These are phyloP conservation scores for Desmodus rotundus DNA, from an alignment of 2,113 vertebrate genomes.

Conservation along the genomic window DNA sequence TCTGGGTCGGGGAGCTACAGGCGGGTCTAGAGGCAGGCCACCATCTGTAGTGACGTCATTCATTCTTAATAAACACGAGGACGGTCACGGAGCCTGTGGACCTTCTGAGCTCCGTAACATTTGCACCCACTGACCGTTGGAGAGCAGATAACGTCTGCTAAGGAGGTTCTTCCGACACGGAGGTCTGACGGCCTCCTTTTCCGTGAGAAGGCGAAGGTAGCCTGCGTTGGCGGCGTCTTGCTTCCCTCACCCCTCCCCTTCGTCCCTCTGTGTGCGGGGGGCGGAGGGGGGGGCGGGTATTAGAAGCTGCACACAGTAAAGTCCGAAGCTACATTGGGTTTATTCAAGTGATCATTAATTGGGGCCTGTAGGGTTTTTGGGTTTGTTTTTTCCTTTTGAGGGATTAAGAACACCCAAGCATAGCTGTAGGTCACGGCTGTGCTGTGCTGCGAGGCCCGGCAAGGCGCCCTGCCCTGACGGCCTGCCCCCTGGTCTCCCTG, in stretches of 20 bases:
- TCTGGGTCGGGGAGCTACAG: neutral
- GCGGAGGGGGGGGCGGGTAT: rapidly evolving
- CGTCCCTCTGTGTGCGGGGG: neutral
- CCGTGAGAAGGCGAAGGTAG: neutral
- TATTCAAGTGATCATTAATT: neutral
- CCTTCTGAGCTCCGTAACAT: neutral
- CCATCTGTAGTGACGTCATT: rapidly evolving
- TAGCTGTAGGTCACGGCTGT: rapidly evolving
- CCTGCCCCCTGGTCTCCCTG: neutral
- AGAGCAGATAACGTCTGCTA: neutral
- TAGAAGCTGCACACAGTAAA: too few species aligned
- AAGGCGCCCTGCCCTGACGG: neutral
- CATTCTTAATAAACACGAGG: rapidly evolving
- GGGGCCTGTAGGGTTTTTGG: neutral
- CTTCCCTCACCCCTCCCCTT: too few species aligned
- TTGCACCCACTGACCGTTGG: neutral
- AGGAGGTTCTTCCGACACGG: neutral
- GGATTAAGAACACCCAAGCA: neutral
- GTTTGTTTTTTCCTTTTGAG: neutral
- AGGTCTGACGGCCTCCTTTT: neutral
- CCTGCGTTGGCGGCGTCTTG: too few species aligned
- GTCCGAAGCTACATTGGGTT: neutral
- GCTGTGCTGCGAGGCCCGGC: neutral
- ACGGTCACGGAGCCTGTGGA: neutral
- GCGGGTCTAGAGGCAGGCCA: neutral